phyloP scores from a whole-genome alignment of 2,797 vertebrate genomes.

The Sardinella longiceps region DNA sequence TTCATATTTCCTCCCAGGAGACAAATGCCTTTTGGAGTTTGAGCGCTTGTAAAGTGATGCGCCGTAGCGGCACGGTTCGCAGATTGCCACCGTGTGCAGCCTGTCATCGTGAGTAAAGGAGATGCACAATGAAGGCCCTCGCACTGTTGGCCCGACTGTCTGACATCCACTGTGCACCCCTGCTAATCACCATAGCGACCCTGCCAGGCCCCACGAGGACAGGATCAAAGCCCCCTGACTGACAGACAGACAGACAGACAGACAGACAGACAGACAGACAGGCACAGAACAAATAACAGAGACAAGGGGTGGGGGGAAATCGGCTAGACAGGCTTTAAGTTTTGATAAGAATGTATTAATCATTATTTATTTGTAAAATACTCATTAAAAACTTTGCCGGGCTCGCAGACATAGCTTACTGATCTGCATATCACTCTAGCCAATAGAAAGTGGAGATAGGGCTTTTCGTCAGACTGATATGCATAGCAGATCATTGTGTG shows the following conservation, averaged over 20 bases:
- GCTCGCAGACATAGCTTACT: no score
- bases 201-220: neutral
- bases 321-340: neutral
- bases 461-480: no score
- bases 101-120: slow-evolving; percentile 49
- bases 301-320: neutral
- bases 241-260: slow-evolving; percentile 8
- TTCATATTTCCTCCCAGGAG: neutral
- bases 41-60: neutral
- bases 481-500: no score
- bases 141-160: slow-evolving; percentile 7
- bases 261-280: neutral
- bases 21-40: neutral
- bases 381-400: neutral
- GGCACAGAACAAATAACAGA: neutral
- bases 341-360: slow-evolving; percentile 14
- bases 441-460: no score
- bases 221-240: neutral
- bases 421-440: no score
- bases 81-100: neutral
- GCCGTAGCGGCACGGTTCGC: neutral
- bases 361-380: slow-evolving; percentile 12
- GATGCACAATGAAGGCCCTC: slow-evolving; percentile 44
- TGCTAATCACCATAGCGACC: slow-evolving; percentile 38
- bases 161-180: slow-evolving; percentile 38